These are phyloP conservation scores for Temnopleurus reevesii DNA, from an alignment of 53 echinoderm and acorn worm species.

Conservation along the genomic window DNA sequence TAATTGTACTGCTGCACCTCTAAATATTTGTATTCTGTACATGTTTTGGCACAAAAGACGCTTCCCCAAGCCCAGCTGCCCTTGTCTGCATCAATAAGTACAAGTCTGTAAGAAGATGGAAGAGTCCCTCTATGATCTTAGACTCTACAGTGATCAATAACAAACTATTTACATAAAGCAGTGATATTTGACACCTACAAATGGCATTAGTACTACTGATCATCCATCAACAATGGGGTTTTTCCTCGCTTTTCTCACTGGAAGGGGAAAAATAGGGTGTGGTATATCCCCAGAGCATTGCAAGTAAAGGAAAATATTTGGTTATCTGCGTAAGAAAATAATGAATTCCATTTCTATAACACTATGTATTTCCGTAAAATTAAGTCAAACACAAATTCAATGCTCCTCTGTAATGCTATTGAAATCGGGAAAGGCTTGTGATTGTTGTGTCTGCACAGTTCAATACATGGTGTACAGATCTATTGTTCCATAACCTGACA, in stretches of 20 bases:
- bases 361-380: no score
- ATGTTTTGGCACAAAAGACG: neutral
- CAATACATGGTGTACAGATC: no score
- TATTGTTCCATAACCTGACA: no score
- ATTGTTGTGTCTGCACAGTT: no score
- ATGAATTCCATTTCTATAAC: no score
- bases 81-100: neutral
- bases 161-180: neutral
- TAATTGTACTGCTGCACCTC: no score
- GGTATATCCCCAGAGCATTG: neutral
- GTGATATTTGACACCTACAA: neutral
- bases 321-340: neutral
- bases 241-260: neutral
- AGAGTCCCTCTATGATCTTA: neutral
- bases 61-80: neutral
- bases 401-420: no score
- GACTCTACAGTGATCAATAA: neutral
- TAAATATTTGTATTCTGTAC: no score
- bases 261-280: neutral
- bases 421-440: no score
- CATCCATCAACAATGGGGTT: conserved; percentile 2
- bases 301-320: neutral
- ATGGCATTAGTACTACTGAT: neutral
- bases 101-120: neutral
- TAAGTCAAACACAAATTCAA: no score